Conservation (phyloP, 2,888 invertebrate genomes). For the Melieria crassipennis region DNA sequence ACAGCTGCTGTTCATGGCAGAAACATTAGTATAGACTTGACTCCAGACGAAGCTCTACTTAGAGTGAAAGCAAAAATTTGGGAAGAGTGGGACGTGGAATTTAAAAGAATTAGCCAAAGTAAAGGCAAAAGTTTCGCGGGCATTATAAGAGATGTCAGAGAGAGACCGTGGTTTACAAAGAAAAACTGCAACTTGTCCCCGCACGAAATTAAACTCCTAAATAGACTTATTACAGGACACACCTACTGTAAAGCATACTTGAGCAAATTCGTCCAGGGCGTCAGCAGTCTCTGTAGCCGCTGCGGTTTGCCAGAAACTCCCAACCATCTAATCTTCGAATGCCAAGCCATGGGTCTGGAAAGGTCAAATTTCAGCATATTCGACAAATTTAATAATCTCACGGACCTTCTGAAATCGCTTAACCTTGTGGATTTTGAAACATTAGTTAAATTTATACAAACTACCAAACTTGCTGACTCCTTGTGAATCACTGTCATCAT, state of each 20-base stretch:
- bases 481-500: too few relatives aligned
- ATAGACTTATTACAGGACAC: neutral
- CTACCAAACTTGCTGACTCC: neutral
- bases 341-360: neutral
- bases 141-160: too few relatives aligned
- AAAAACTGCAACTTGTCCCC: neutral
- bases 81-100: neutral
- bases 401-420: neutral
- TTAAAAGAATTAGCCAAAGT: neutral
- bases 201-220: neutral
- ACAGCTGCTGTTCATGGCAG: neutral
- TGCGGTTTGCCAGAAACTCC: neutral
- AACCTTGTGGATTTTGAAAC: neutral
- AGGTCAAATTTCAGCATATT: neutral
- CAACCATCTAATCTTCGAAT: neutral
- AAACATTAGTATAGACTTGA: neutral
- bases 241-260: neutral
- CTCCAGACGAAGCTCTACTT: neutral
- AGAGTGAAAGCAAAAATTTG: neutral
- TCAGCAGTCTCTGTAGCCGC: neutral
- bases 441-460: neutral
- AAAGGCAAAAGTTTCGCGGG: neutral
- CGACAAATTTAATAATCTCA: neutral
- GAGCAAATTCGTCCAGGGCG: neutral
- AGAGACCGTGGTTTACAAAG: neutral